Evolutionary conservation across 2,113 vertebrate species (phyloP).

Genomic region (Xiphophorus couchianus): DNA sequence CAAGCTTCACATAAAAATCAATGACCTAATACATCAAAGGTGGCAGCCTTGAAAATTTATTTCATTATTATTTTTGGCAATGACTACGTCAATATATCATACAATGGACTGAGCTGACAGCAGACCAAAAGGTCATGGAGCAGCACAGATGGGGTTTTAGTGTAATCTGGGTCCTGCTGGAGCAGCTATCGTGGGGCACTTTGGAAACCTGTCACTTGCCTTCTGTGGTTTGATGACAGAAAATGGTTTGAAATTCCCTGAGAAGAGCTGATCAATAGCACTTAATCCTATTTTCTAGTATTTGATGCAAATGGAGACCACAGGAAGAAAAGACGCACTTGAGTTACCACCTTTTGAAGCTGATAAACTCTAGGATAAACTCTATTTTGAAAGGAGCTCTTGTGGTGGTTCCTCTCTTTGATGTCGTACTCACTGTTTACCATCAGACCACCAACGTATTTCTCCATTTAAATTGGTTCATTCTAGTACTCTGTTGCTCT

Average conservation of each 20-base stretch:
- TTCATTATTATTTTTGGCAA: constrained; percentile 65
- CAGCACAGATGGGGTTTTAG: not conserved
- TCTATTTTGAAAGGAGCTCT: not conserved
- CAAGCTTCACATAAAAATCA: constrained; percentile 67
- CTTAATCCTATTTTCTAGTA: not conserved
- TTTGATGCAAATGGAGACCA: not conserved
- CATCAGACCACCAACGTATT: constrained; percentile 42
- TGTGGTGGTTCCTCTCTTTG: not conserved
- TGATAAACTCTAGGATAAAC: no score
- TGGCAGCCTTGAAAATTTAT: constrained; percentile 65
- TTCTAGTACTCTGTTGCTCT: constrained; percentile 65
- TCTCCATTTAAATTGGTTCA: constrained; percentile 61
- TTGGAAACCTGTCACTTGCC: constrained; percentile 4
- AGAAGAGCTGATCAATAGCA: constrained; percentile 15
- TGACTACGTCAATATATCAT: constrained; percentile 56
- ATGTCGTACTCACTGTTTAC: constrained; percentile 60
- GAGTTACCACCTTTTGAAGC: constrained; percentile 2
- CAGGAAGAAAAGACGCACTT: not conserved
- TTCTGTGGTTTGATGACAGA: constrained; percentile 16
- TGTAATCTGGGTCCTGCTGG: constrained; percentile 3
- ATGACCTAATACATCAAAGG: constrained; percentile 66
- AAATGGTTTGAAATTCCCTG: constrained; percentile 9
- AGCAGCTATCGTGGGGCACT: not conserved
- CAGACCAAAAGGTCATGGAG: not conserved
- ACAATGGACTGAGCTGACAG: constrained; percentile 41